phyloP scores from a whole-genome alignment of 2,113 vertebrate species.

The Myrmecophaga tridactyla region DNA sequence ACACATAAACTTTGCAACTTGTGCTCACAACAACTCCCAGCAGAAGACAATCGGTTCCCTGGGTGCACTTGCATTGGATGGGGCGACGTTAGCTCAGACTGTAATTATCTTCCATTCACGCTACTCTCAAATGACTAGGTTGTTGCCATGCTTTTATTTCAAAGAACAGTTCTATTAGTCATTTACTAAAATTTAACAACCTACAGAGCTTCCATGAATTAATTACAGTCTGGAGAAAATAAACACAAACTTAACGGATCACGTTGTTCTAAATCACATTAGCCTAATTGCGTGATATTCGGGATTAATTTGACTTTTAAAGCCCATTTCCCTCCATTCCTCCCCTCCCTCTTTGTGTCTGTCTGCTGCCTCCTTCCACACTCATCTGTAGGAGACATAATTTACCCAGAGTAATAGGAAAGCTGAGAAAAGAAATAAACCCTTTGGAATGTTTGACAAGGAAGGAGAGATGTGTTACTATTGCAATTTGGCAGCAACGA shows the following conservation, averaged over 20 bases:
- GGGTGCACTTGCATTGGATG: neutral
- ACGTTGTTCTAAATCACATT: neutral
- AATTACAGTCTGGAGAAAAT: slow-evolving; percentile 40
- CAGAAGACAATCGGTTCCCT: neutral
- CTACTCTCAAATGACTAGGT: slow-evolving; percentile 28
- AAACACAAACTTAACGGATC: neutral
- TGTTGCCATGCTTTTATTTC: slow-evolving; percentile 27
- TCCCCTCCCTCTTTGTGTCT: neutral
- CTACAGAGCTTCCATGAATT: slow-evolving; percentile 11
- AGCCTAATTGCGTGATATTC: slow-evolving; percentile 2
- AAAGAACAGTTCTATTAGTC: slow-evolving; percentile 41
- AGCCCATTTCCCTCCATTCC: neutral
- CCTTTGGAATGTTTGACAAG: neutral
- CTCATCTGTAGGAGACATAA: neutral
- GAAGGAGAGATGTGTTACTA: neutral
- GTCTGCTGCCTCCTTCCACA: neutral
- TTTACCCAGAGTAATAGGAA: neutral
- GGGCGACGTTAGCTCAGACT: neutral
- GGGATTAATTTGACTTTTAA: neutral
- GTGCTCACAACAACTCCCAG: neutral
- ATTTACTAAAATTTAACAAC: slow-evolving; percentile 12
- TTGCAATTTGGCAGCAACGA: neutral
- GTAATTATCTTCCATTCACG: neutral
- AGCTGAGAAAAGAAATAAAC: neutral
- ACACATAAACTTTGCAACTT: neutral